Conservation (phyloP, 2,113 vertebrate species). For the Centropus bengalensis region DNA sequence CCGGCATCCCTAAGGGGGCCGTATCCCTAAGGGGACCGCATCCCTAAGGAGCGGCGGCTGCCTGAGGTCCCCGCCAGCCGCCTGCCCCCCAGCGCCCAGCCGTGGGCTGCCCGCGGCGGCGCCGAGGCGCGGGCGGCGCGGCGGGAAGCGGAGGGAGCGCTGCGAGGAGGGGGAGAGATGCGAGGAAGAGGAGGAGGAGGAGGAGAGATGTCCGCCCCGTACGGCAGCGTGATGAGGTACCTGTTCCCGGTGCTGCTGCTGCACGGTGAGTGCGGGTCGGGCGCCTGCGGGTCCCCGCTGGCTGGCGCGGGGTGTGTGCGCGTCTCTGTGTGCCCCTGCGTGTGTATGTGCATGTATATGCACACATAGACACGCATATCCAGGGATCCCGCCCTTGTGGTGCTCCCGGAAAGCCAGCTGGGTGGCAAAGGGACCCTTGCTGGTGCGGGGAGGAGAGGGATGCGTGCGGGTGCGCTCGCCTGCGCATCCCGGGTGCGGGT, state of each 20-base stretch:
- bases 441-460: not conserved
- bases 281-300: not conserved
- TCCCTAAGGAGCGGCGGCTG: not conserved
- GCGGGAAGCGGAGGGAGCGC: not conserved
- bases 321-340: too few relatives aligned
- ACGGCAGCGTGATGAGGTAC: conserved; percentile 59
- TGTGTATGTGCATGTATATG: too few relatives aligned
- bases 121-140: conserved; percentile 32
- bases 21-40: not conserved
- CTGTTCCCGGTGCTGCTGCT: conserved; percentile 77
- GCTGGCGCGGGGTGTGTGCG: too few relatives aligned
- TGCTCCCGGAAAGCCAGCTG: not conserved
- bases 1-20: too few relatives aligned
- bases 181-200: too few relatives aligned
- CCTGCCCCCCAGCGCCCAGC: not conserved
- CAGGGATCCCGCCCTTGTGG: not conserved
- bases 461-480: not conserved
- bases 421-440: not conserved
- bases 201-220: conserved; percentile 54
- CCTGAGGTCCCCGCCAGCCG: not conserved
- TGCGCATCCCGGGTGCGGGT: not conserved
- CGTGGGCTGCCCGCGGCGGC: not conserved
- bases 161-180: not conserved
- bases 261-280: conserved; percentile 70
- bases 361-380: too few relatives aligned